Evolutionary conservation across 2,888 invertebrate species (phyloP), one percentile per base, ranked within the genome.

Genomic region (Didymodactylos carnosus): DNA sequence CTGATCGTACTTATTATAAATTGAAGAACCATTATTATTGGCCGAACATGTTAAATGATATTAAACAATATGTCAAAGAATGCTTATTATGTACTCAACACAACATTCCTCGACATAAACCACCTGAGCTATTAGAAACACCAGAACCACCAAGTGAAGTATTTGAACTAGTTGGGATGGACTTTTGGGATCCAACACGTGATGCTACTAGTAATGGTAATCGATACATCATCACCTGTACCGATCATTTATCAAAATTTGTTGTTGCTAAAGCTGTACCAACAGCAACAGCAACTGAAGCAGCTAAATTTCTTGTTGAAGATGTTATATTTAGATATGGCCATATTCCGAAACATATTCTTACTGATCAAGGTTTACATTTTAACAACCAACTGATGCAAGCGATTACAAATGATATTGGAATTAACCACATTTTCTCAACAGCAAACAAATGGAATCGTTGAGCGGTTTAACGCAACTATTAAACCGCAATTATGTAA

Each of bases 361-460:
- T 72, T 5, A 62, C 40, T 19, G 53, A 72, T 62, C 72, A 72
- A 72, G 72, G 41, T 25, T 39, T 19, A 4, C 51, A 72, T 53
- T 72, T 72, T 51, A 39, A 72, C 25, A 53, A 25, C 40, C 14
- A 39, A 39, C 35, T 53, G 16, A 39, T 72, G 16, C 39, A 72
- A 72, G 39, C 46, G 23, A 46, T 71, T 39, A 46, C 43, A 25
- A 39, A 39, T 23, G 49, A 71, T 16, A 46, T 46, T 27, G 49
- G 49, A 23, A 51, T 71, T n/a, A 71, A 71, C 35, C 43, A 71
- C 19, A 46, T 71, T 19, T 29, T 29, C 43, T 46, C 49, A 25
- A 27, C 75, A 23, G 70, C 76, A 73, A 43, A 46, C 74, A 16
- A 76, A 77, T 46, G 77, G 77, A n/a, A 16, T 25, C 35, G 75